Percentiles rank a stretch among this genome's conserved stretches.
Conservation (phyloP, 2,797 vertebrate species). For the Chloroceryle amazona region DNA sequence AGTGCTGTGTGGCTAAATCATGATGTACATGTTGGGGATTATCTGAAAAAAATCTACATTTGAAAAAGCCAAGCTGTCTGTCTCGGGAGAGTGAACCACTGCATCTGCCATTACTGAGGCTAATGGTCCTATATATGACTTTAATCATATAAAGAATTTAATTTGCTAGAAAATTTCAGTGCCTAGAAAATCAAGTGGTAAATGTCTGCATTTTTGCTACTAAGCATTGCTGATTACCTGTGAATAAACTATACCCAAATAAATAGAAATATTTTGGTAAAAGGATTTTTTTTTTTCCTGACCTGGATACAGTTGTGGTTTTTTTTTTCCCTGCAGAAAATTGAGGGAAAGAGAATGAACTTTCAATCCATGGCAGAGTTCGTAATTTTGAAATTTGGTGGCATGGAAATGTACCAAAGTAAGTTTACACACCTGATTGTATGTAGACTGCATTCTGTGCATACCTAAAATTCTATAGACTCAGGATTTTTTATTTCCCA, state of each 20-base stretch:
- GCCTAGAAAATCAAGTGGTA: neutral
- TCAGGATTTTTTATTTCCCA: neutral
- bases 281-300: neutral
- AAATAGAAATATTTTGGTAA: neutral
- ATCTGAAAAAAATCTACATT: neutral
- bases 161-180: neutral
- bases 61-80: neutral
- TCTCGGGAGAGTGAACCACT: neutral
- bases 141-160: neutral
- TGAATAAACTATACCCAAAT: neutral
- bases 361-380: neutral
- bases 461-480: neutral
- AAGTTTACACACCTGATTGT: neutral
- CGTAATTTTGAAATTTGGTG: neutral
- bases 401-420: neutral
- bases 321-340: neutral
- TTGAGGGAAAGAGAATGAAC: fast-evolving
- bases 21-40: neutral
- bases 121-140: neutral
- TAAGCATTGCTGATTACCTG: neutral
- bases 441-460: neutral
- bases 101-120: neutral
- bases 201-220: neutral
- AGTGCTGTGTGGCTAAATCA: neutral
- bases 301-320: neutral